phyloP scores from a whole-genome alignment of 2,888 invertebrate species.

The Monoplex corrugatus region DNA sequence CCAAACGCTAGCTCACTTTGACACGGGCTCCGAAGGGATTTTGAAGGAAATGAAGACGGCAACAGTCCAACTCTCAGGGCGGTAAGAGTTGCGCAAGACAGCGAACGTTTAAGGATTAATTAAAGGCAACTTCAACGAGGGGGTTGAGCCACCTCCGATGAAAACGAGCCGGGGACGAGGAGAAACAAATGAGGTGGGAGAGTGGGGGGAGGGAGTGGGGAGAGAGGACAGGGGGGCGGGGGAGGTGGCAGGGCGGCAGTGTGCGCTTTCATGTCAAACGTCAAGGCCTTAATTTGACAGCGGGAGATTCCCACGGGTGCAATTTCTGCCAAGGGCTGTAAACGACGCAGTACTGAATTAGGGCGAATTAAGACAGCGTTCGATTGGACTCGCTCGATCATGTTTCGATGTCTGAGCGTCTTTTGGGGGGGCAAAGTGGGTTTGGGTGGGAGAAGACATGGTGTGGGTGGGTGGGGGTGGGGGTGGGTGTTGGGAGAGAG shows the following conservation, averaged over 20 bases:
- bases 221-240: no score
- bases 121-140: not conserved
- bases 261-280: conserved; percentile 40
- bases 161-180: not conserved
- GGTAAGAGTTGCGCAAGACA: not conserved
- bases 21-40: not conserved
- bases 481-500: not conserved
- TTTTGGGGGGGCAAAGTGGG: no score
- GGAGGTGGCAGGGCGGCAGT: not conserved
- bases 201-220: not conserved
- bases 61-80: not conserved
- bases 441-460: not conserved
- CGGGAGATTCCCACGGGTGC: not conserved
- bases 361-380: not conserved
- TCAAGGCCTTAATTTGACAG: conserved; percentile 18
- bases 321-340: not conserved
- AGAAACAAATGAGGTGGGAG: not conserved
- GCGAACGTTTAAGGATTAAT: conserved; percentile 35
- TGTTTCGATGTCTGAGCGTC: not conserved
- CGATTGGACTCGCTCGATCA: conserved; percentile 21
- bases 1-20: not conserved
- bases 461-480: not conserved
- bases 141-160: not conserved
- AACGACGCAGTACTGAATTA: no score
- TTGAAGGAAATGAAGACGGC: not conserved